A percentile compares a stretch with the other conserved stretches of the same genome.
Conservation (phyloP, 2,113 vertebrate species). For the Melanocharis versteri region DNA sequence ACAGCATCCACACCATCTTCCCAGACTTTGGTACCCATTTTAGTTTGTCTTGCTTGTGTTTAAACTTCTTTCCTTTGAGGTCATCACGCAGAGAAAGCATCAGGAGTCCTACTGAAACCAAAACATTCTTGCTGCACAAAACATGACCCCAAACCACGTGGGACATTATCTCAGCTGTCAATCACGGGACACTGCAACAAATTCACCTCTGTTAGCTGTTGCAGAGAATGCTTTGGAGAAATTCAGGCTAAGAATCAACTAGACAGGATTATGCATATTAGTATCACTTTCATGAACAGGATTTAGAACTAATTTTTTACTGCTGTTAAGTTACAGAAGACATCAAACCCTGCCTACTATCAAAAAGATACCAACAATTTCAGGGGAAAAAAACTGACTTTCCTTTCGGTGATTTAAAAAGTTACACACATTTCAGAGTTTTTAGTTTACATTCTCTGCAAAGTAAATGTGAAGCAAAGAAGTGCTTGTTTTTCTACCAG, state of each 20-base stretch:
- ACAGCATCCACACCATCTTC: background rate
- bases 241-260: background rate
- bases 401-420: background rate
- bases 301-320: background rate
- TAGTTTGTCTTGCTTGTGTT: background rate
- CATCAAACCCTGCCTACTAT: background rate
- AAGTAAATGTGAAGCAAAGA: background rate
- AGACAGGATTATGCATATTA: background rate
- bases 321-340: background rate
- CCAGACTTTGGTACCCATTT: background rate
- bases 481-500: background rate
- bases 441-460: background rate
- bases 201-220: background rate
- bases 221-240: background rate
- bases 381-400: background rate
- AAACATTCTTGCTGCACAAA: background rate
- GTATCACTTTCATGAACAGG: background rate
- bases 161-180: background rate
- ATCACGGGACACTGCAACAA: background rate
- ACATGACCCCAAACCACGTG: rapidly evolving
- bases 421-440: background rate
- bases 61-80: background rate
- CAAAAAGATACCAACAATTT: background rate
- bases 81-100: background rate
- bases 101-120: background rate